Percentiles rank a stretch among this genome's conserved stretches.
Conservation (phyloP, 2,797 vertebrate genomes). For the Varecia variegata region DNA sequence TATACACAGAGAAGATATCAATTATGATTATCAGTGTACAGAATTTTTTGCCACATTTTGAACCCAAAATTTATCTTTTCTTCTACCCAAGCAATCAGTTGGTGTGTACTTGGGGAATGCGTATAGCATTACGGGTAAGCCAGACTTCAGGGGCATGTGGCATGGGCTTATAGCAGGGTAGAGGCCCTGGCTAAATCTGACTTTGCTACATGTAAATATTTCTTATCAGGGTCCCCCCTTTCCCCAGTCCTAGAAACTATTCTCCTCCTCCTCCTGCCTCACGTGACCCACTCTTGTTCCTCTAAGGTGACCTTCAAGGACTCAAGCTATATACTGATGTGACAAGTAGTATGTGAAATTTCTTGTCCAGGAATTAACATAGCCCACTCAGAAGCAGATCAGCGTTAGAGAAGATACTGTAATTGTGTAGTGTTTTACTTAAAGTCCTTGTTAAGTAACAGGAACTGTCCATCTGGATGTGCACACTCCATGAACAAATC, state of each 20-base stretch:
- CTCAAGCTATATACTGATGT: background rate
- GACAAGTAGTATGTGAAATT: background rate
- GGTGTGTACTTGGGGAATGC: background rate
- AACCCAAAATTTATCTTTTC: background rate
- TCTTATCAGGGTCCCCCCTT: background rate
- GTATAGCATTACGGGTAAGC: background rate
- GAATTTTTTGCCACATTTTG: background rate
- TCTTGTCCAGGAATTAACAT: background rate
- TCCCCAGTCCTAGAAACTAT: background rate
- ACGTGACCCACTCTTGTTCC: background rate
- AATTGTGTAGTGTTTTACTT: background rate
- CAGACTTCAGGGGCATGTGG: background rate
- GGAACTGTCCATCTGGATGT: background rate
- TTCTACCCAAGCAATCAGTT: background rate
- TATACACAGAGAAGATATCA: background rate
- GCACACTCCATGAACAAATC: background rate
- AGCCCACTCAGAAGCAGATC: background rate
- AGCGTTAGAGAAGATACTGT: background rate
- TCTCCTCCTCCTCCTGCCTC: background rate
- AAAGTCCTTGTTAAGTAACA: conserved; percentile 21
- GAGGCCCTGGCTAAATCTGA: background rate
- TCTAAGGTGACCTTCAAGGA: background rate
- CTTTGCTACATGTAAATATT: background rate
- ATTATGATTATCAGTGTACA: background rate
- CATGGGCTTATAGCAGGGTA: background rate